Percentiles rank a stretch among this genome's conserved stretches.
phyloP scores from a whole-genome alignment of 2,888 invertebrate species.

The Epistrophe grossulariae region DNA sequence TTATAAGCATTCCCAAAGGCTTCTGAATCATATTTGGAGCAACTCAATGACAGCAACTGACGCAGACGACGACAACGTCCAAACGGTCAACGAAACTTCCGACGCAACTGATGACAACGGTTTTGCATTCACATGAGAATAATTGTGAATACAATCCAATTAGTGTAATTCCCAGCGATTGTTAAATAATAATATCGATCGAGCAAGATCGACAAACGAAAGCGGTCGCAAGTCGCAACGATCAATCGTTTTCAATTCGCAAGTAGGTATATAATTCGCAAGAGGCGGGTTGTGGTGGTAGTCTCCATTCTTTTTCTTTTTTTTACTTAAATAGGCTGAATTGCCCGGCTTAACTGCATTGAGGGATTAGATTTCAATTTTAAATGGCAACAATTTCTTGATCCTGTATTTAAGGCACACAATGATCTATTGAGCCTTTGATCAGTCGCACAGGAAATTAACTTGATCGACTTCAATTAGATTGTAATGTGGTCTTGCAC shows the following conservation, averaged over 20 bases:
- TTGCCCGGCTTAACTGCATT: conserved; percentile 33
- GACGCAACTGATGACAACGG: conserved; percentile 4
- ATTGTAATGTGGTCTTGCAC: conserved; percentile 39
- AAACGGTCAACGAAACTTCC: conserved; percentile 4
- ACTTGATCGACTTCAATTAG: conserved; percentile 57
- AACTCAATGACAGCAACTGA: conserved; percentile 29
- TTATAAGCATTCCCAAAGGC: conserved; percentile 9
- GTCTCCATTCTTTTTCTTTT: neutral
- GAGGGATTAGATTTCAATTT: conserved; percentile 56
- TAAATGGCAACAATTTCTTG: conserved; percentile 42
- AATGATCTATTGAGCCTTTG: conserved; percentile 50
- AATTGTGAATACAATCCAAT: conserved; percentile 72
- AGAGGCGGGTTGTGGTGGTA: conserved; percentile 34
- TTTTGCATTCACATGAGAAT: conserved; percentile 70
- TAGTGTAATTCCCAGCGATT: conserved; percentile 75
- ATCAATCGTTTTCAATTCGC: conserved; percentile 43
- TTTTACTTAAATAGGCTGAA: conserved; percentile 17
- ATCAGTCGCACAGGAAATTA: conserved; percentile 40
- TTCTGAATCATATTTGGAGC: conserved; percentile 46
- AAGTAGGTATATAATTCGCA: neutral
- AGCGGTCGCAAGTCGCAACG: conserved; percentile 34
- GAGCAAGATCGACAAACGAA: neutral
- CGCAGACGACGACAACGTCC: neutral
- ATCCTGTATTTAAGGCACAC: conserved; percentile 51
- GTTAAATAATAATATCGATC: conserved; percentile 68